Evolutionary conservation across 2,888 invertebrate species (phyloP).

Genomic region (Polydrusus pterygomalis): DNA sequence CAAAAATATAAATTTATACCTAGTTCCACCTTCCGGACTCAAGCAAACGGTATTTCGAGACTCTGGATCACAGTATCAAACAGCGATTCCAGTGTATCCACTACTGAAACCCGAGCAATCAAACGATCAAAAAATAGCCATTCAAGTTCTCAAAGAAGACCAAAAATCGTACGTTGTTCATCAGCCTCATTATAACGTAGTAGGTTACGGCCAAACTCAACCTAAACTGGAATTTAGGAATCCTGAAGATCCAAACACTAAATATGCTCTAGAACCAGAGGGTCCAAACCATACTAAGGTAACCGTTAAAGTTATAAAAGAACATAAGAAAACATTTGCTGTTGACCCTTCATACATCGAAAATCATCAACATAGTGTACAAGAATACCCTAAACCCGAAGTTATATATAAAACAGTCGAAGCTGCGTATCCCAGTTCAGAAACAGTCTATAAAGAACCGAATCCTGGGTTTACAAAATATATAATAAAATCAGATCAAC

Average conservation of each 20-base stretch:
- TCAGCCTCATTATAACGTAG: not conserved
- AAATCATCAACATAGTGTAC: not conserved
- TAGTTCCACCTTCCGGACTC: not conserved
- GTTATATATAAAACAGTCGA: not conserved
- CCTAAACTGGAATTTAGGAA: not conserved
- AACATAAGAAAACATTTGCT: not conserved
- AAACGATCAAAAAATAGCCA: not conserved
- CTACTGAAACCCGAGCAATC: not conserved
- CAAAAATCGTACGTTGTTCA: not conserved
- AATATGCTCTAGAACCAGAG: constrained; percentile 3
- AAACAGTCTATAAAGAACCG: not conserved
- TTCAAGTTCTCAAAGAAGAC: not conserved
- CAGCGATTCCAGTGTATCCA: not conserved
- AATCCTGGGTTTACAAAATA: not conserved
- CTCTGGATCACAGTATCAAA: not conserved
- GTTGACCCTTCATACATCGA: not conserved
- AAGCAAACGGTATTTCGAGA: not conserved
- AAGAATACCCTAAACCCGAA: not conserved
- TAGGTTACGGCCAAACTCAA: not conserved
- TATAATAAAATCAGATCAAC: not conserved
- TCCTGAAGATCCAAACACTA: not conserved
- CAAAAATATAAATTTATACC: not conserved
- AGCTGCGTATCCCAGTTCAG: not conserved
- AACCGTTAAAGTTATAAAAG: not conserved
- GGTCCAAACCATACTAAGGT: not conserved